phyloP scores from a whole-genome alignment of 2,113 vertebrate species.

The Apeltes quadracus region DNA sequence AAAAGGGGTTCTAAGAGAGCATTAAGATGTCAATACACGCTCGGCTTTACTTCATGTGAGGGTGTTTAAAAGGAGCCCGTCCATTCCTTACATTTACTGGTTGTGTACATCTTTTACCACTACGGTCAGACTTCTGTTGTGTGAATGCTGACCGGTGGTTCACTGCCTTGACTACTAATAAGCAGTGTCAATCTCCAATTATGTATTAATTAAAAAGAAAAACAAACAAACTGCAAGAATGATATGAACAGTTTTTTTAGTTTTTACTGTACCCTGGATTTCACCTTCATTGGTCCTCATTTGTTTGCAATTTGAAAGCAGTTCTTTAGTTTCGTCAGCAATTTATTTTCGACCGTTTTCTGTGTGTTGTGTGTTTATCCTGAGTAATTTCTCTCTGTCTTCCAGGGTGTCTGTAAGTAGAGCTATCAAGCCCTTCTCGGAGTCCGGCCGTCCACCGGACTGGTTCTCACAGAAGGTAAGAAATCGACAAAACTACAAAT shows the following conservation, averaged over 20 bases:
- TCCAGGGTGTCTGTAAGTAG: constrained; percentile 97
- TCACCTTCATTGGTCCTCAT: not conserved
- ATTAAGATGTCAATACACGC: not conserved
- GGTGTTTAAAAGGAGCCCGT: not conserved
- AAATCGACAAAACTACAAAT: not conserved
- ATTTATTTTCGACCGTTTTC: constrained; percentile 4
- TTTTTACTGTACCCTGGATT: not conserved
- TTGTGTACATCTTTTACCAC: not conserved
- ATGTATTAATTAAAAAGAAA: not conserved
- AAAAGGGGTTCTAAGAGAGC: too few relatives aligned
- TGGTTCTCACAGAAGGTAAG: constrained; percentile 98
- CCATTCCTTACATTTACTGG: not conserved
- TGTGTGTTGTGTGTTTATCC: not conserved
- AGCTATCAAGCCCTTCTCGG: constrained; percentile 98
- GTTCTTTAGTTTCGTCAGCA: not conserved
- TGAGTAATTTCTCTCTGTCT: constrained; percentile 10
- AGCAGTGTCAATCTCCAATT: not conserved
- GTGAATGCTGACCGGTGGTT: not conserved
- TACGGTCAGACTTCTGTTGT: constrained; percentile 20
- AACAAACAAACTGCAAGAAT: not conserved
- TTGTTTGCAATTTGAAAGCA: not conserved
- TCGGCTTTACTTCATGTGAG: not conserved
- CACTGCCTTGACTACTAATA: not conserved
- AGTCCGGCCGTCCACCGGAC: constrained; percentile 94
- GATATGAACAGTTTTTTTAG: not conserved